These are phyloP conservation scores for Leucozona laternaria DNA, from an alignment of 2,888 invertebrate species.

Conservation along the genomic window DNA sequence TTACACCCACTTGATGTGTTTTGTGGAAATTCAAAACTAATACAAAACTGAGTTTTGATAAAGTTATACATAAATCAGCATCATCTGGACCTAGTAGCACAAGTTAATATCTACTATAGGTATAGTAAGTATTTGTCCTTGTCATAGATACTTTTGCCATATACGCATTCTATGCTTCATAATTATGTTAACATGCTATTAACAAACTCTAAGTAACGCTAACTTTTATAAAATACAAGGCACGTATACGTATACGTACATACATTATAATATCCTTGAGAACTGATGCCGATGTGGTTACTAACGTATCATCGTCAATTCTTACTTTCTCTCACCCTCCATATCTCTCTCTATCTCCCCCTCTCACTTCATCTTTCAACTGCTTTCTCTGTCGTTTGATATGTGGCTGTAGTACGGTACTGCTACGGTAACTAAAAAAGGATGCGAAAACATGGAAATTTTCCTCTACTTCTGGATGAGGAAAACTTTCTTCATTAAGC, in stretches of 20 bases:
- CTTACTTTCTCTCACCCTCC: neutral
- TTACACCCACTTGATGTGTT: neutral
- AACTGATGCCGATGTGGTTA: neutral
- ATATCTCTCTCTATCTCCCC: neutral
- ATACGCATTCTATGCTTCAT: neutral
- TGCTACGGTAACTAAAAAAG: slow-evolving; percentile 17
- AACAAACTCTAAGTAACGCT: slow-evolving; percentile 59
- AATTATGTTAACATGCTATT: slow-evolving; percentile 63
- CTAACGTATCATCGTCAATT: neutral
- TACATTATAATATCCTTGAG: neutral
- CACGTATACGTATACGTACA: neutral
- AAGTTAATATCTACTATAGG: neutral
- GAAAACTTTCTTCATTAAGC: slow-evolving; percentile 72
- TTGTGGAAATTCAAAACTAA: slow-evolving; percentile 6
- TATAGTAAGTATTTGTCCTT: slow-evolving; percentile 1
- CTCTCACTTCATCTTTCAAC: neutral
- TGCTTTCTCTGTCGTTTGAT: neutral
- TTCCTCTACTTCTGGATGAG: slow-evolving; percentile 7
- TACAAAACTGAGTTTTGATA: slow-evolving; percentile 11
- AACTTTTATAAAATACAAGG: slow-evolving; percentile 36
- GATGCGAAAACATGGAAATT: slow-evolving; percentile 41
- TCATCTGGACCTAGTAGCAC: slow-evolving; percentile 9
- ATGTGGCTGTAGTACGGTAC: neutral
- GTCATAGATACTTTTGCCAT: slow-evolving; percentile 7
- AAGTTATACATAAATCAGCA: slow-evolving; percentile 21